Evolutionary conservation across 2,888 invertebrate species (phyloP), one percentile per base, ranked within the genome.

Genomic region (Nipponacmea schrenckii): DNA sequence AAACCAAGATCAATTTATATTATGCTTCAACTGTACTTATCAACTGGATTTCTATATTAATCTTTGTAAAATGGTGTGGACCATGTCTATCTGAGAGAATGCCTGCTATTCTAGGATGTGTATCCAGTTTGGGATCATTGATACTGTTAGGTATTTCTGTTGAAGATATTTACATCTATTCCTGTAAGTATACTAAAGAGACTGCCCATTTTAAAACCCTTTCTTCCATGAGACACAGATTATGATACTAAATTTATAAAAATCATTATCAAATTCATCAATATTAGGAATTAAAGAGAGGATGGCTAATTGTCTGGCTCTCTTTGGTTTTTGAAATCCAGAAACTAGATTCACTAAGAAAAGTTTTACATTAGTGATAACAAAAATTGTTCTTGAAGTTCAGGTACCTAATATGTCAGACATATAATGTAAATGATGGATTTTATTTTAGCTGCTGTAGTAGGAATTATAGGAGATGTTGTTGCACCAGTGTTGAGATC

Each of bases 401-500:
- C 31, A 31, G 31, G 31, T 31, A 31, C 31, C 5, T 5, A 31
- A 3, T 31, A 31, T 31, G 31, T 31, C 31, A 3, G 31, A 31
- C 31, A 31, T 31, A 5, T n/a, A n/a, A n/a, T n/a, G n/a, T n/a
- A n/a, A n/a, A n/a, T n/a, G n/a, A n/a, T 39, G 39, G 7, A 39
- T 8, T 39, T 8, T 39, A 39, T 39, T 39, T 39, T 70, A 79
- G 79, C 72, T 39, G 73, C 72, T 2, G 72, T 62, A 1, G 56
- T 72, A 2, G 71, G 71, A 24, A 66, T 75, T 4, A 66, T 77
- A 68, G 71, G 71, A 24, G 66, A 75, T 17, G 69, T 65, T 0
- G 69, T 74, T 44, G 71, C 75, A 27, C 79, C 80, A 10, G 74
- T 79, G 72, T 27, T 77, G 46, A 67, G 79, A 31, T 74, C 80